Evolutionary conservation across 2,888 invertebrate species (phyloP), one percentile per base, ranked within the genome.

Genomic region (Hypena proboscidalis): DNA sequence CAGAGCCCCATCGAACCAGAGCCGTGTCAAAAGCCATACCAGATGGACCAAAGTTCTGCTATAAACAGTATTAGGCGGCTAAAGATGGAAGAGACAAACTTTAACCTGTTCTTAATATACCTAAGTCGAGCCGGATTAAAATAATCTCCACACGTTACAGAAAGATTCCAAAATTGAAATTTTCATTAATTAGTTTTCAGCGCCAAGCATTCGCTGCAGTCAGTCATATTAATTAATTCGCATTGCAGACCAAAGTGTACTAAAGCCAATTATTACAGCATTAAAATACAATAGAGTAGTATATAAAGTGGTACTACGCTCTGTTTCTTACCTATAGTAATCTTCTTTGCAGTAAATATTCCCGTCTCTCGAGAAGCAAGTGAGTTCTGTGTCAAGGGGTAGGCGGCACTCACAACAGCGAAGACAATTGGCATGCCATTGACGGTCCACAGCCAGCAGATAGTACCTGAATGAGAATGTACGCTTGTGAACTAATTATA

Each of bases 261-360:
- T 15, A 4, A 3, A 33, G 9, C 14, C 9, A 33, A 33, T 33
- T 33, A 33, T 25, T 25, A 7, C 7, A 6, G n/a, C 13, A 14
- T n/a, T 5, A 7, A 11, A 27, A 27, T 7, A 14, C 11, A 6
- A 13, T 27, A 27, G n/a, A n/a, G n/a, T n/a, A n/a, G n/a, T n/a
- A n/a, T n/a, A n/a, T n/a, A n/a, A n/a, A n/a, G n/a, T n/a, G n/a
- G n/a, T n/a, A n/a, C n/a, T n/a, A 8, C 13, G 6, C 7, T 14
- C 9, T 21, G 6, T 15, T 45, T 19, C 90, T 90, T 83, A 97
- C 98, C 97, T 95, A 89, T 96, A 97, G 80, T 98, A 98, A 84
- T 98, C 98, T 72, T 97, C 97, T 80, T 97, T 97, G 92, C 98
- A 98, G 86, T 97, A 98, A 68, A 98, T 97, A 79, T 95, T 95